These are phyloP conservation scores for Rhinogobius similis DNA, from an alignment of 2,113 vertebrate genomes.

Conservation along the genomic window DNA sequence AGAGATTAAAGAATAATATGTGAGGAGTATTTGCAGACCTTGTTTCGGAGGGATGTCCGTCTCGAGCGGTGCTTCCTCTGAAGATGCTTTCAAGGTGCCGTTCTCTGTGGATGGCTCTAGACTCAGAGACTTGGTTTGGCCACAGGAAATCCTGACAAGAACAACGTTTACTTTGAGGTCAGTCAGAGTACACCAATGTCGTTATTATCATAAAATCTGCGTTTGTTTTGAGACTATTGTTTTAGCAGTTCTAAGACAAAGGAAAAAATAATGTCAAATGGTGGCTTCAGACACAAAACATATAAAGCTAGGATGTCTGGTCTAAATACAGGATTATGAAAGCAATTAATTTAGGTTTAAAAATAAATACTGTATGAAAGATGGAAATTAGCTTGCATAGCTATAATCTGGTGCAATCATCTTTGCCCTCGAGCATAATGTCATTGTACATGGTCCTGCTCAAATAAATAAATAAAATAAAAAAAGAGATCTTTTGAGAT, in stretches of 20 bases:
- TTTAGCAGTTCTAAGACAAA: background rate
- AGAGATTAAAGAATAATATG: too few relatives aligned
- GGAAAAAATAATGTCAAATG: background rate
- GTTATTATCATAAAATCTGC: background rate
- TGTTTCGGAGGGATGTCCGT: background rate
- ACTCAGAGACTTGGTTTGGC: conserved; percentile 16
- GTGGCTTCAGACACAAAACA: background rate
- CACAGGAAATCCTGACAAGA: conserved; percentile 65
- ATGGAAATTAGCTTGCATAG: too few relatives aligned
- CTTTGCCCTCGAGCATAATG: too few relatives aligned
- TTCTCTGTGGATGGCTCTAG: conserved; percentile 7
- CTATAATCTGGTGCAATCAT: too few relatives aligned
- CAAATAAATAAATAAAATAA: too few relatives aligned
- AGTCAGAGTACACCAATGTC: background rate
- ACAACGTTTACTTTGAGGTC: conserved; percentile 28
- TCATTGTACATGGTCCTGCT: too few relatives aligned
- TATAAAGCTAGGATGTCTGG: background rate
- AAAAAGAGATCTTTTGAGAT: too few relatives aligned
- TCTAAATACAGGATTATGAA: background rate
- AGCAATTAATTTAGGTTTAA: too few relatives aligned
- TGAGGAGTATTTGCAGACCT: conserved; percentile 41
- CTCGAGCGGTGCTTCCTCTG: conserved; percentile 16
- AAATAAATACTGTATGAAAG: too few relatives aligned
- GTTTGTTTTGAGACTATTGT: background rate
- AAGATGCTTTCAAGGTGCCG: background rate